These are phyloP conservation scores for Lithobates sylvaticus DNA, from an alignment of 2,797 vertebrate genomes.

Conservation along the genomic window DNA sequence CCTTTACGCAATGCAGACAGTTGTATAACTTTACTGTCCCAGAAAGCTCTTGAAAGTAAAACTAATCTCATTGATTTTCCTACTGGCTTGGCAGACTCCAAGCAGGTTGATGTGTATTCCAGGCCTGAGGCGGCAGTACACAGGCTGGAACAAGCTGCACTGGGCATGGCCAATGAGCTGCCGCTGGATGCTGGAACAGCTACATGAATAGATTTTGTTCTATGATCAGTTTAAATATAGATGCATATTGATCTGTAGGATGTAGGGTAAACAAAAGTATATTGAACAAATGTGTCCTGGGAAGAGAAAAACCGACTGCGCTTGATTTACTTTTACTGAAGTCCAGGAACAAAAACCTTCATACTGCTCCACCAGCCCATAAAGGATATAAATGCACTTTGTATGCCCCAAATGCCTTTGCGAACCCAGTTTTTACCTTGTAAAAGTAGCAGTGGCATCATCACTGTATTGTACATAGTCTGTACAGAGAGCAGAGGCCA, in stretches of 20 bases:
- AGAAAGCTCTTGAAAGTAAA: constrained; percentile 18
- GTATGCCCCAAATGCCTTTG: too few relatives aligned
- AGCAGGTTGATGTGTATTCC: constrained; percentile 23
- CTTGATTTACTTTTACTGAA: not conserved
- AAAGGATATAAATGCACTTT: too few relatives aligned
- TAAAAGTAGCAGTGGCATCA: too few relatives aligned
- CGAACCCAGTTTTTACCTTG: too few relatives aligned
- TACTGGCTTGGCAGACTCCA: constrained; percentile 10
- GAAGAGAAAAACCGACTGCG: not conserved
- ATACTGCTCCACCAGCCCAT: too few relatives aligned
- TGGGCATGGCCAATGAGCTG: not conserved
- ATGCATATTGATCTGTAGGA: not conserved
- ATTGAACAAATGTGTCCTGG: not conserved
- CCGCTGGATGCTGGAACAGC: not conserved
- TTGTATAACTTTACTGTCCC: constrained; percentile 41
- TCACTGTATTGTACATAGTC: too few relatives aligned
- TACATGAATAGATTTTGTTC: not conserved
- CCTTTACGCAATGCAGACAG: constrained; percentile 7
- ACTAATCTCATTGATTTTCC: constrained; percentile 23
- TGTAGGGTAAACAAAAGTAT: not conserved
- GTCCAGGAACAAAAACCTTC: too few relatives aligned
- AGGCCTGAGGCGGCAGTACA: constrained; percentile 10
- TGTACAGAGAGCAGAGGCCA: too few relatives aligned
- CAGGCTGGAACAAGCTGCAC: constrained; percentile 7
- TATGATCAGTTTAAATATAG: not conserved